phyloP scores from a whole-genome alignment of 1,140 invertebrate genomes.

The Babylonia areolata region DNA sequence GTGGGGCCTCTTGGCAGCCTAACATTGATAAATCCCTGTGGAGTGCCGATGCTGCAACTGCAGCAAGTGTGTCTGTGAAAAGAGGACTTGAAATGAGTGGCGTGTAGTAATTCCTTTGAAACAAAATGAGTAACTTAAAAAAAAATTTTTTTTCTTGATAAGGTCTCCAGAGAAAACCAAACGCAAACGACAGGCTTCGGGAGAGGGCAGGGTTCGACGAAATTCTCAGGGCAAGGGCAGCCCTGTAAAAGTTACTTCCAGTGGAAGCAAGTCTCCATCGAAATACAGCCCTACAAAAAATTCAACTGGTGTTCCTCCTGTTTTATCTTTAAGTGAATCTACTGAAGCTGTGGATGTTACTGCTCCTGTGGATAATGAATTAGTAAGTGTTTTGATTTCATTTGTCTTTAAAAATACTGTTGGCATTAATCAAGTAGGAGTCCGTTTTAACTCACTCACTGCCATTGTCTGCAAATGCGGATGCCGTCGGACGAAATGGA shows the following conservation, averaged over 20 bases:
- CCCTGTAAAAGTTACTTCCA: constrained; percentile 13
- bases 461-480: too few species aligned
- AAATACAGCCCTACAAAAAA: constrained; percentile 11
- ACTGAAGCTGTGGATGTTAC: neutral
- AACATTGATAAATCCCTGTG: too few species aligned
- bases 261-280: constrained; percentile 18
- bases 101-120: too few species aligned
- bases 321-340: neutral
- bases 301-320: neutral
- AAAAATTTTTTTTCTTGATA: neutral
- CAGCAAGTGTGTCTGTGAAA: too few species aligned
- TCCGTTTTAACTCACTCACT: too few species aligned
- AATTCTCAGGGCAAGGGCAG: constrained; percentile 39
- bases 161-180: constrained; percentile 34
- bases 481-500: too few species aligned
- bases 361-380: neutral
- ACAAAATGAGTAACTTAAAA: neutral
- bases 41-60: too few species aligned
- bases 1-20: too few species aligned
- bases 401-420: too few species aligned
- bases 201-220: constrained; percentile 24
- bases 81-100: too few species aligned
- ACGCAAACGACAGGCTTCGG: constrained; percentile 30
- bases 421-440: too few species aligned
- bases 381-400: neutral